Conservation (phyloP, 2,113 vertebrate species). For the Mus pahari region DNA sequence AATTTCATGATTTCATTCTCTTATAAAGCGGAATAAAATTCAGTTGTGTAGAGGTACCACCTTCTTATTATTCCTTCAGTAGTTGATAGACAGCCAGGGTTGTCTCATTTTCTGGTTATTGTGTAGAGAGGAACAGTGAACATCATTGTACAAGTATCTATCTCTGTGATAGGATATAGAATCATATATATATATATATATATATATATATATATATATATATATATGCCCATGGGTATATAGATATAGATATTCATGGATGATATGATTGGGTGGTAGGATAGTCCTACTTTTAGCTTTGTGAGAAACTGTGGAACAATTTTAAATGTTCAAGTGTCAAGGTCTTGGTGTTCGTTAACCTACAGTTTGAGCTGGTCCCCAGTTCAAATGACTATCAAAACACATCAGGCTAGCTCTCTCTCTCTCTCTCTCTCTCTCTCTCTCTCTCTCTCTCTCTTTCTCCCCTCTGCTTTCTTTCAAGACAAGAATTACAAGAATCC, state of each 20-base stretch:
- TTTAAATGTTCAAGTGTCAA: neutral
- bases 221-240: too few relatives aligned
- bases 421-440: too few relatives aligned
- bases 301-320: neutral
- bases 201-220: too few relatives aligned
- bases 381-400: neutral
- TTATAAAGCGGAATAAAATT: neutral
- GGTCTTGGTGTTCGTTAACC: neutral
- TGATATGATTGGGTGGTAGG: neutral
- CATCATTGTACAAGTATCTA: neutral
- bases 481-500: neutral
- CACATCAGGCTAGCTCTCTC: neutral
- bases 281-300: neutral
- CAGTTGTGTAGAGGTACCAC: neutral
- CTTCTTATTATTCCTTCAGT: neutral
- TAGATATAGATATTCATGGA: neutral
- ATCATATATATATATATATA: neutral
- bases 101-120: neutral
- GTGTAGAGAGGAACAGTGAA: neutral
- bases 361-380: too few relatives aligned
- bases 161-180: neutral
- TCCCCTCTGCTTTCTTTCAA: neutral
- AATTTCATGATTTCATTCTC: neutral
- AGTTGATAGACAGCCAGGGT: neutral
- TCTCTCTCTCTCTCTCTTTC: too few relatives aligned